Conservation (phyloP, 2,113 vertebrate species). For the Vulpes vulpes region DNA sequence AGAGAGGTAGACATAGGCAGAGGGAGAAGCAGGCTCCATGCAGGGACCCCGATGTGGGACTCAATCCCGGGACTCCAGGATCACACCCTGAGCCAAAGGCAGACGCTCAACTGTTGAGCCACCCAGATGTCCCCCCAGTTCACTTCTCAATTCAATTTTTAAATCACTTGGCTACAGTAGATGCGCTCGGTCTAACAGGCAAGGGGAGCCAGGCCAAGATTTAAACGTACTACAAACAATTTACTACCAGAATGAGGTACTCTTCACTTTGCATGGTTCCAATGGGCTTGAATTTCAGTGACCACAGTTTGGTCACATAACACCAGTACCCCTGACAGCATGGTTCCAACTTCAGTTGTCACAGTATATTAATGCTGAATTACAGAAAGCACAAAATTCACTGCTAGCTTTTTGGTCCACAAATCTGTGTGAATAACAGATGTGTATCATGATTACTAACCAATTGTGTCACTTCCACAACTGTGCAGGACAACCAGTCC, state of each 20-base stretch:
- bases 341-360: not conserved
- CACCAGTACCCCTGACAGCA: not conserved
- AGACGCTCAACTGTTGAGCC: too few species aligned
- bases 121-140: not conserved
- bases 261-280: not conserved
- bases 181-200: not conserved
- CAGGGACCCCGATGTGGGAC: too few species aligned
- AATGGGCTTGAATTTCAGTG: conserved; percentile 1
- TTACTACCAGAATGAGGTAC: not conserved
- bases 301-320: not conserved
- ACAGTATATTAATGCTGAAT: not conserved
- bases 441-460: not conserved
- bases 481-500: not conserved
- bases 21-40: too few species aligned
- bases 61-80: too few species aligned
- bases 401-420: not conserved
- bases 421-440: not conserved
- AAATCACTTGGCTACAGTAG: not conserved
- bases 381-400: not conserved
- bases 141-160: not conserved
- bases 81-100: too few species aligned
- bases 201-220: not conserved
- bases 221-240: not conserved
- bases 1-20: too few species aligned
- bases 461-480: not conserved